Conservation (phyloP, 2,888 invertebrate genomes). For the Alloplasta piceator region DNA sequence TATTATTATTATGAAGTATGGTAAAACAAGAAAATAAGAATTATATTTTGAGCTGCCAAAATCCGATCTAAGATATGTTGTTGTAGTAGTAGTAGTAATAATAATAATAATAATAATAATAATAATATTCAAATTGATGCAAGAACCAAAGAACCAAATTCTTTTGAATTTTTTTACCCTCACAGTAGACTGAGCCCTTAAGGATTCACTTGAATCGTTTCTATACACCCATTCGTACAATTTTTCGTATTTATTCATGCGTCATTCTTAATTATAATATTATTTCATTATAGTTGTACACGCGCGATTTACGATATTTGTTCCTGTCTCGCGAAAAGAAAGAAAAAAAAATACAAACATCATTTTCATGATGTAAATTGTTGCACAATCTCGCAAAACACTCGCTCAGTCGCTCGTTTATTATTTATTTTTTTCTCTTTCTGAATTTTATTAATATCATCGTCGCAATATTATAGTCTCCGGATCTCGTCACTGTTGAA, state of each 20-base stretch:
- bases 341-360: neutral
- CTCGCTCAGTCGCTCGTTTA: neutral
- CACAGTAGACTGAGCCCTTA: neutral
- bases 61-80: too few relatives aligned
- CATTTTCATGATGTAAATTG: neutral
- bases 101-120: too few relatives aligned
- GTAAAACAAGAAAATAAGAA: too few relatives aligned
- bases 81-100: too few relatives aligned
- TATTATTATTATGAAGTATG: too few relatives aligned
- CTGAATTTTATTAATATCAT: neutral
- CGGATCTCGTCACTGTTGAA: conserved; percentile 8
- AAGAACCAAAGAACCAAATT: neutral
- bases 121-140: too few relatives aligned
- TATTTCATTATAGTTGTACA: conserved; percentile 6
- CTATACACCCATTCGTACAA: conserved; percentile 24
- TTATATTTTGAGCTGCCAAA: too few relatives aligned
- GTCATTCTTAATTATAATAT: conserved; percentile 9
- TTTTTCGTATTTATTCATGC: conserved; percentile 15
- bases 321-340: conserved; percentile 10
- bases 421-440: conserved; percentile 25
- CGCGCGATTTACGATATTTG: conserved; percentile 15
- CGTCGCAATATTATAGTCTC: conserved; percentile 8
- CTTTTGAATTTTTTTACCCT: conserved; percentile 50
- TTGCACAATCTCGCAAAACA: conserved; percentile 4
- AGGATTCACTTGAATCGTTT: conserved; percentile 46